Evolutionary conservation across 2,797 vertebrate species (phyloP).

Genomic region (Ptychadena robeensis): DNA sequence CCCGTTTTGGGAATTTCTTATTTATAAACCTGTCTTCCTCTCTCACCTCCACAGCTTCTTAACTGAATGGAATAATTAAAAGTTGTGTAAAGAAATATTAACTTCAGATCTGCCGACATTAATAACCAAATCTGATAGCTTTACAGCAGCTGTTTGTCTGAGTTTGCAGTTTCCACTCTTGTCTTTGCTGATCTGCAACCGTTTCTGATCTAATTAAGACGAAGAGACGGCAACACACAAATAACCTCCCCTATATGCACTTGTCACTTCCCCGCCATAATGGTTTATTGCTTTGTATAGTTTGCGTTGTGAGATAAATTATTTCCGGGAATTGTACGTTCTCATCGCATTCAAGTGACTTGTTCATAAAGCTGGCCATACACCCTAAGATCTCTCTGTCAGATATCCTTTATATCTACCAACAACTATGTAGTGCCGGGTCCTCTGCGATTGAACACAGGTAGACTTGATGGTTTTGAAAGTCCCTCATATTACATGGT

Average conservation of each 20-base stretch:
- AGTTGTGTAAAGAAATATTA: slow-evolving; percentile 14
- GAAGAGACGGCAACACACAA: background rate
- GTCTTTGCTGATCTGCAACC: background rate
- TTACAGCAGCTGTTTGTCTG: slow-evolving; percentile 1
- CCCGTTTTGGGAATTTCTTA: too few species aligned
- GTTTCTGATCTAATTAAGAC: slow-evolving; percentile 14
- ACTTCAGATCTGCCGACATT: slow-evolving; percentile 10
- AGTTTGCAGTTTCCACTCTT: background rate
- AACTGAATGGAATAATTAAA: slow-evolving; percentile 21
- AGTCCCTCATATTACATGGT: too few species aligned
- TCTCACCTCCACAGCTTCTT: background rate
- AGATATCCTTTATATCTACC: too few species aligned
- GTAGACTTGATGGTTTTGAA: too few species aligned
- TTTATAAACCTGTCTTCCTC: background rate
- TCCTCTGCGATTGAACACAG: too few species aligned
- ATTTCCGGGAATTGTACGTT: too few species aligned
- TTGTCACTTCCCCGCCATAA: background rate
- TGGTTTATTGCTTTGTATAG: background rate
- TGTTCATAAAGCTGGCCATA: too few species aligned
- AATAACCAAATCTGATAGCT: background rate
- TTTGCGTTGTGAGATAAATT: background rate
- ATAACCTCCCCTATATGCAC: background rate
- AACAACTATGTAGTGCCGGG: too few species aligned
- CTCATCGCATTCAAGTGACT: too few species aligned
- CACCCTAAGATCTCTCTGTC: too few species aligned